phyloP scores from a whole-genome alignment of 2,888 invertebrate genomes.

The Abscondita cerata region DNA sequence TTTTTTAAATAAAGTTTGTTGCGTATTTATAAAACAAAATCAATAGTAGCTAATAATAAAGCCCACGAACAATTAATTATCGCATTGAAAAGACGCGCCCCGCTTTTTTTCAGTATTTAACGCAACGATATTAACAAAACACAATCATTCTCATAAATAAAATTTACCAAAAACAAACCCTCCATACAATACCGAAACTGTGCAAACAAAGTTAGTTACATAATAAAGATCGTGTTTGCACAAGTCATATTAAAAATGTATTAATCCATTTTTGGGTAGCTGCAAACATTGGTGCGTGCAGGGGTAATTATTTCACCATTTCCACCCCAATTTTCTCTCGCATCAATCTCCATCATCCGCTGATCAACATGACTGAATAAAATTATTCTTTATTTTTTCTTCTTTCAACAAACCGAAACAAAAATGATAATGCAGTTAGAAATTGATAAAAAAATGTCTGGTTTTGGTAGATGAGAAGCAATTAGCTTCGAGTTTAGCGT shows the following conservation, averaged over 20 bases:
- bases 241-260: slow-evolving; percentile 59
- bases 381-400: slow-evolving; percentile 24
- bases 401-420: neutral
- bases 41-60: neutral
- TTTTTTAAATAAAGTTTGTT: too few relatives aligned
- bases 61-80: slow-evolving; percentile 17
- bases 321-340: slow-evolving; percentile 51
- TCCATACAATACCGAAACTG: slow-evolving; percentile 48
- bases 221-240: slow-evolving; percentile 56
- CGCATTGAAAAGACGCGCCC: slow-evolving; percentile 13
- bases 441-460: neutral
- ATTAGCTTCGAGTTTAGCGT: slow-evolving; percentile 31
- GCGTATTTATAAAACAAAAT: slow-evolving; percentile 4
- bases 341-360: slow-evolving; percentile 60
- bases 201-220: slow-evolving; percentile 50
- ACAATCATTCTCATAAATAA: slow-evolving; percentile 30
- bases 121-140: slow-evolving; percentile 30
- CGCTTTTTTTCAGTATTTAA: slow-evolving; percentile 19
- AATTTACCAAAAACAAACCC: slow-evolving; percentile 34
- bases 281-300: slow-evolving; percentile 53
- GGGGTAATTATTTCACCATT: slow-evolving; percentile 60
- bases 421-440: neutral
- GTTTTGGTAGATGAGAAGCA: slow-evolving; percentile 9
- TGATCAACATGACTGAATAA: slow-evolving; percentile 48
- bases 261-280: slow-evolving; percentile 59